Percentiles rank a stretch among this genome's conserved stretches.
These are phyloP conservation scores for Pomacea canaliculata DNA, from an alignment of 2,888 invertebrate species.

Conservation along the genomic window DNA sequence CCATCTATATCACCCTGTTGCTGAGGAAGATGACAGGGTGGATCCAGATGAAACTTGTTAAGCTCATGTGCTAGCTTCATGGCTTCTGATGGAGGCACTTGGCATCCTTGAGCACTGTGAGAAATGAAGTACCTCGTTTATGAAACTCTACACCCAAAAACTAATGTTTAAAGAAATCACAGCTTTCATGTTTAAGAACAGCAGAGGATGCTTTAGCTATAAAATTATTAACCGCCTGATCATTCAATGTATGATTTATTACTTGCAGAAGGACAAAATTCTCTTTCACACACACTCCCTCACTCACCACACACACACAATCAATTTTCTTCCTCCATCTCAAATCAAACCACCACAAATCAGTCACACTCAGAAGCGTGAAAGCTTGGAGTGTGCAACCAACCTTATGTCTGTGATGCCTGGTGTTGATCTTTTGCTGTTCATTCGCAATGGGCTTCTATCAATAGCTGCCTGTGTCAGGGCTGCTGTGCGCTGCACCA, in stretches of 20 bases:
- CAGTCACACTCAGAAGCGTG: too few species aligned
- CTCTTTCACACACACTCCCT: too few species aligned
- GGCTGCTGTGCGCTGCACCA: slow-evolving; percentile 61
- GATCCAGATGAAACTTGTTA: not conserved
- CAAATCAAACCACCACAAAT: too few species aligned
- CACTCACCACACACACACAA: too few species aligned
- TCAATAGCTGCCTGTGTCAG: slow-evolving; percentile 57
- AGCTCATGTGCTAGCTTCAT: slow-evolving; percentile 7
- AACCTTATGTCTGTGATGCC: slow-evolving; percentile 27
- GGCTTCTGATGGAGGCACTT: slow-evolving; percentile 17
- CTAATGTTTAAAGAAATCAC: too few species aligned
- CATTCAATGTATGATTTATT: too few species aligned
- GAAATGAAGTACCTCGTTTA: not conserved
- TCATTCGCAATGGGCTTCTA: slow-evolving; percentile 50
- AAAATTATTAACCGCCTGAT: too few species aligned
- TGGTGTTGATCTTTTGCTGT: slow-evolving; percentile 23
- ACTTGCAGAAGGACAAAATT: too few species aligned
- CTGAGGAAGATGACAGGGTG: not conserved
- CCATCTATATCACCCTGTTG: not conserved
- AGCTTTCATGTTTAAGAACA: too few species aligned
- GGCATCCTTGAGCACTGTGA: slow-evolving; percentile 2
- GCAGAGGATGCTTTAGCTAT: too few species aligned
- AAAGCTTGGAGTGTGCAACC: not conserved
- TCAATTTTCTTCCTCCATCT: too few species aligned
- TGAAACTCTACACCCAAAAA: too few species aligned